Evolutionary conservation across 2,888 invertebrate species (phyloP), one percentile per base, ranked within the genome.

Genomic region (Tanytarsus gracilentus): DNA sequence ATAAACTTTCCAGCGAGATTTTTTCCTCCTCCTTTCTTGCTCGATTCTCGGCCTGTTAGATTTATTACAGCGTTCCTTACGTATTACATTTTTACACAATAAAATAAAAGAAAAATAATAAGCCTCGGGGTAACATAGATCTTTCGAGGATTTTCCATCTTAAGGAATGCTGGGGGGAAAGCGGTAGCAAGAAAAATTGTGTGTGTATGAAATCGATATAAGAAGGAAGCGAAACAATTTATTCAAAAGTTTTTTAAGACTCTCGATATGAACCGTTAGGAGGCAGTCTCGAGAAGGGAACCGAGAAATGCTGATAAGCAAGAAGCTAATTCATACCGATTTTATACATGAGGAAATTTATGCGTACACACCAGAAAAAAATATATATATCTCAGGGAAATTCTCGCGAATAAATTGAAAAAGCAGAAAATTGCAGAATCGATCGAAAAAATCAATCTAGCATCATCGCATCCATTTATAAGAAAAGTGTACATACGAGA

Each of bases 21-120:
- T 53, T 33, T 33, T 29, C 16, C 25, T 14, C 29, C 50, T 51
- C 51, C 30, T 33, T 27, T 53, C 44, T 6, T 11, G 18, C 44
- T 23, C 51, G 51, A 25, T 49, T 25, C 14, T 49, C 14, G 23
- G 18, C 29, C 51, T 29, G 9, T 39, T 39, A 40, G 44, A 56
- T 56, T 56, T 56, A 56, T 56, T 44, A 44, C 44, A 16, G 40
- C 39, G 44, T 44, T 39, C 56, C 44, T 56, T 56, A 44, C 44
- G 56, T 56, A 56, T 56, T 56, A n/a, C n/a, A n/a, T n/a, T n/a
- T n/a, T n/a, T n/a, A 56, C 39, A 44, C 44, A 56, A 40, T 39
- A 56, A 44, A 56, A 44, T 39, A 56, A 56, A 44, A 56, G 44
- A 44, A 56, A 56, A 56, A 56, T 56, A 56, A 44, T 56, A 56